These are phyloP conservation scores for Alexandromys fortis DNA, from an alignment of 2,113 vertebrate species.

Conservation along the genomic window DNA sequence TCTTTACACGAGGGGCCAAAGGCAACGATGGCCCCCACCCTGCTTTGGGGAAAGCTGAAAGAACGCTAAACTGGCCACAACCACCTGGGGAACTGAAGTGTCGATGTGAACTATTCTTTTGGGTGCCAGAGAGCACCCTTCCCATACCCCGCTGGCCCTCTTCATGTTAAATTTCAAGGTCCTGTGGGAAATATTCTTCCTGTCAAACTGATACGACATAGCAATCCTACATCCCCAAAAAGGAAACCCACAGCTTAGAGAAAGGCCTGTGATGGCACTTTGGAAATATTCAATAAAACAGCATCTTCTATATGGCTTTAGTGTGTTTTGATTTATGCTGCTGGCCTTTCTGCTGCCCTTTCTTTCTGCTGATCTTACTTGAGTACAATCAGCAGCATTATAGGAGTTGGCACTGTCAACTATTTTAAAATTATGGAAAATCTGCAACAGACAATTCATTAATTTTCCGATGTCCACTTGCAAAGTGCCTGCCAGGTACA, in stretches of 20 bases:
- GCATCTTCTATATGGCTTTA: background rate
- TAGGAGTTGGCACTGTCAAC: conserved; percentile 27
- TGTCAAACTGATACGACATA: background rate
- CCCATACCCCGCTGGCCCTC: background rate
- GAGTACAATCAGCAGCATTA: conserved; percentile 32
- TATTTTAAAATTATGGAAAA: conserved; percentile 42
- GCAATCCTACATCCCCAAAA: background rate
- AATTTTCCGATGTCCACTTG: conserved; percentile 37
- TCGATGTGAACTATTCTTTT: background rate
- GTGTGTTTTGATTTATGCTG: background rate
- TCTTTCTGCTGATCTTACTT: conserved; percentile 39
- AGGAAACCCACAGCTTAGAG: background rate
- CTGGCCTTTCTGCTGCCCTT: conserved; percentile 2
- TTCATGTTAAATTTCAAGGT: background rate
- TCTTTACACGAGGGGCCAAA: background rate
- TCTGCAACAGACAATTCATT: conserved; percentile 24
- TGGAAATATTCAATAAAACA: conserved; percentile 14
- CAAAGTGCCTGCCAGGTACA: background rate
- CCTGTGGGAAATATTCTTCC: background rate
- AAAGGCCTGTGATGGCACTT: background rate
- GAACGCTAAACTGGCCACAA: background rate
- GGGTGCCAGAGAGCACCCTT: background rate
- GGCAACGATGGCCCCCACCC: background rate
- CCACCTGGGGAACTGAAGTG: background rate
- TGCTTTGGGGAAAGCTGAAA: background rate